Base-by-base conservation (phyloP, 2,797 vertebrate species). In the Enteromius mattozi region DNA sequence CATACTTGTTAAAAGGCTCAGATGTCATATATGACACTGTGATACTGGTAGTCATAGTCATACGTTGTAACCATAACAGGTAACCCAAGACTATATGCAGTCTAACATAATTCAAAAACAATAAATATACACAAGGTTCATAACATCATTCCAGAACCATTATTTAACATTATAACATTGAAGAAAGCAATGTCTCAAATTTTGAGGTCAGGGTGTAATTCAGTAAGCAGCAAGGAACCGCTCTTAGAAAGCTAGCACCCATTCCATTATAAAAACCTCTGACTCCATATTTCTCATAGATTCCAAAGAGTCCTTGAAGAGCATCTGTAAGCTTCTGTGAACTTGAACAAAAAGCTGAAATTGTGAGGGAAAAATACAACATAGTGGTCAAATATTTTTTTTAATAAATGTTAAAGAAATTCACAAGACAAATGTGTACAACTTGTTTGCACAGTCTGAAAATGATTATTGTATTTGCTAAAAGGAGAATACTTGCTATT, bases 171-270 rank as follows among this genome's bases (percentile, higher is more conserved):
- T 65, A 81, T 33, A 33, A 49, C 27, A 63, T 51, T 37, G 86
- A 90, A n/a, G 93, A 93, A 90, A 94, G 88, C 37, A 93, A 1
- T 72, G 84, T 84, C 89, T 95, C 94, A 88, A 95, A 91, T 84
- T 89, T 91, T 80, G 89, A 92, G 30, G 92, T 94, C 81, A 95
- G 89, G 35, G 91, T 94, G 88, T 92, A 94, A 90, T 96, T 95
- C 19, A 96, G 92, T 79, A 95, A 47, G 92, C 92, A 80, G 42
- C 95, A 95, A 0, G 95, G 95, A 80, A 95, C 74, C 2, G 94
- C 94, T 71, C 94, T 91, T 69, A 94, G 86, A 6, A 96, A 96
- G 86, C 94, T 96, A 35, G 94, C 92, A 49, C 93, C 94, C 94
- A 96, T 93, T 19, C 94, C 94, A 6, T 89, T 94, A 88, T 94